A percentile compares a stretch with the other conserved stretches of the same genome.
Evolutionary conservation across 2,888 invertebrate species (phyloP).

Genomic region (Pachymerium ferrugineum): DNA sequence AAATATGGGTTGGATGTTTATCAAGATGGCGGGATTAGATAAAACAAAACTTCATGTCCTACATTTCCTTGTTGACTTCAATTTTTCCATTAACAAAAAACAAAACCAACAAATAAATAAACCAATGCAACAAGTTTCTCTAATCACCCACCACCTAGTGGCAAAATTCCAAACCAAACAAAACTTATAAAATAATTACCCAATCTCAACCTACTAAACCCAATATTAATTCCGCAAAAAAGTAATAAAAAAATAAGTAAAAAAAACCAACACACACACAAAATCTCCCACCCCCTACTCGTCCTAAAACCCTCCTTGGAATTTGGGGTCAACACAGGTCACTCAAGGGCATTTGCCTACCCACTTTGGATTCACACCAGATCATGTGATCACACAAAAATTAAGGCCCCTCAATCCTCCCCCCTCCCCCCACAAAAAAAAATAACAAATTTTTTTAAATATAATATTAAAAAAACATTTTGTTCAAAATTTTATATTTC

Average conservation of each 20-base stretch:
- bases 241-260: not conserved
- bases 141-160: not conserved
- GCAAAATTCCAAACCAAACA: no score
- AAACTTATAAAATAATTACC: no score
- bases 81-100: not conserved
- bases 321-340: not conserved
- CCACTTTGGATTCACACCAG: not conserved
- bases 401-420: not conserved
- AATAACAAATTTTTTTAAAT: no score
- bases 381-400: not conserved
- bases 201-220: no score
- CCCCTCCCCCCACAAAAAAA: not conserved
- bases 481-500: no score
- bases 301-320: conserved; percentile 4
- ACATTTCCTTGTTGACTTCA: not conserved
- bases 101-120: not conserved
- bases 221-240: not conserved
- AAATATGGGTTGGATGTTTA: not conserved
- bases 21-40: not conserved
- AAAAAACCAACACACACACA: not conserved
- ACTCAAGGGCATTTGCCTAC: not conserved
- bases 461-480: no score
- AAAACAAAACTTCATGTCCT: not conserved
- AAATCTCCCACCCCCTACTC: not conserved
- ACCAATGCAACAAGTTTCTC: not conserved